Evolutionary conservation across 2,888 invertebrate species (phyloP).

Genomic region (Andrena dorsata): DNA sequence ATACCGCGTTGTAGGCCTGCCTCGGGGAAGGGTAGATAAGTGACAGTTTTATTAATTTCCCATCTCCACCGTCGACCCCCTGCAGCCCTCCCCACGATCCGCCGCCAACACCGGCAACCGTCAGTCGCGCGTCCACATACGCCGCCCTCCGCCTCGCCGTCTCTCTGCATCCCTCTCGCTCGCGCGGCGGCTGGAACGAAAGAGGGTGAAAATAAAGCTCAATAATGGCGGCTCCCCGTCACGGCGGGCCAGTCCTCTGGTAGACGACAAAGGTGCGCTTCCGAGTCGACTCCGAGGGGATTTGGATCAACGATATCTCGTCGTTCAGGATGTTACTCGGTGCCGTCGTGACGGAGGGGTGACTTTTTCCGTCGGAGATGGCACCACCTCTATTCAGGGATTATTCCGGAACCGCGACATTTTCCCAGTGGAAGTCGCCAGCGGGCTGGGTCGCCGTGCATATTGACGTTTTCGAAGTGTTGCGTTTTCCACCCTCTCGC

Average conservation of each 20-base stretch:
- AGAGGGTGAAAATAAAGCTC: constrained; percentile 77
- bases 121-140: constrained; percentile 67
- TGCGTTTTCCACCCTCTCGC: neutral
- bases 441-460: neutral
- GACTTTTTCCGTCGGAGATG: constrained; percentile 15
- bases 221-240: constrained; percentile 76
- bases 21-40: constrained; percentile 86
- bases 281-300: constrained; percentile 40
- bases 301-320: constrained; percentile 58
- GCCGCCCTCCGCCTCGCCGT: constrained; percentile 27
- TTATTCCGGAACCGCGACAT: constrained; percentile 16
- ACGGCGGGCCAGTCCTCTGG: constrained; percentile 36
- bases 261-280: constrained; percentile 32
- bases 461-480: neutral
- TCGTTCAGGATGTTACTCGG: constrained; percentile 36
- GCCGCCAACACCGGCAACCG: constrained; percentile 64
- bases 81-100: constrained; percentile 65
- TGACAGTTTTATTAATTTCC: constrained; percentile 93
- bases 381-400: neutral
- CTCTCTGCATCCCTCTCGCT: constrained; percentile 1
- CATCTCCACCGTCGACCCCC: constrained; percentile 82
- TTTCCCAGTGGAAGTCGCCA: neutral
- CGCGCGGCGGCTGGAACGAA: constrained; percentile 41
- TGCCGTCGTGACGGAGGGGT: constrained; percentile 28
- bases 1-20: constrained; percentile 67